Evolutionary conservation across 2,888 invertebrate species (phyloP).

Genomic region (Nebria brevicollis): DNA sequence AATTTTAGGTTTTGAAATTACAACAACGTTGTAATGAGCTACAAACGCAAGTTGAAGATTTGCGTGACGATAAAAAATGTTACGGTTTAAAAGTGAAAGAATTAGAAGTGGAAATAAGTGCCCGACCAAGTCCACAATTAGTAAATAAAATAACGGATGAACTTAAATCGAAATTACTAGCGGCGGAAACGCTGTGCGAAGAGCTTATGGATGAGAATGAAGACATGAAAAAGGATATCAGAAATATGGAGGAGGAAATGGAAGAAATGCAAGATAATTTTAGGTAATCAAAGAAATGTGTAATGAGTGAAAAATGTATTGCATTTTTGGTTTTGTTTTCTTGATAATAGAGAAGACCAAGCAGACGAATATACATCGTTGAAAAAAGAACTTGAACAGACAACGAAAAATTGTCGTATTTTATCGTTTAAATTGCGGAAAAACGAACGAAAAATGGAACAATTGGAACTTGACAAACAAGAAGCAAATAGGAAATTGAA

Average conservation of each 20-base stretch:
- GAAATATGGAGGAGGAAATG: constrained; percentile 95
- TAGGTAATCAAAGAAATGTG: constrained; percentile 63
- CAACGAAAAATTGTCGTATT: constrained; percentile 97
- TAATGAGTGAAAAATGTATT: background rate
- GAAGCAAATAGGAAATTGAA: constrained; percentile 76
- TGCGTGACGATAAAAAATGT: constrained; percentile 81
- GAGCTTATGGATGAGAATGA: constrained; percentile 97
- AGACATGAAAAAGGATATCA: constrained; percentile 90
- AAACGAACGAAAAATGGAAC: constrained; percentile 88
- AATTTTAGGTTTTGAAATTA: constrained; percentile 72
- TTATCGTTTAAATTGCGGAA: constrained; percentile 98
- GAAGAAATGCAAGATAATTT: constrained; percentile 99
- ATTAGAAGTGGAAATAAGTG: constrained; percentile 75
- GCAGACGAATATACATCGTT: constrained; percentile 95
- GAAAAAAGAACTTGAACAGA: constrained; percentile 94
- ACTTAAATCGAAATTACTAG: constrained; percentile 82
- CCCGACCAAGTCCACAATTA: constrained; percentile 66
- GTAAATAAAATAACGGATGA: constrained; percentile 75
- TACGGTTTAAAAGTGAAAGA: constrained; percentile 78
- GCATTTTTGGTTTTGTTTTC: constrained; percentile 50
- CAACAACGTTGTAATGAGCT: constrained; percentile 90
- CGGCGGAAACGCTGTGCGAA: constrained; percentile 91
- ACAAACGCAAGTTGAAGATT: constrained; percentile 81
- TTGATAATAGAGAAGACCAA: constrained; percentile 83
- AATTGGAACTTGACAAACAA: constrained; percentile 86